Percentiles rank a stretch among this genome's conserved stretches.
These are phyloP conservation scores for Andinoacara biseriatus DNA, from an alignment of 2,113 vertebrate genomes.

Conservation along the genomic window DNA sequence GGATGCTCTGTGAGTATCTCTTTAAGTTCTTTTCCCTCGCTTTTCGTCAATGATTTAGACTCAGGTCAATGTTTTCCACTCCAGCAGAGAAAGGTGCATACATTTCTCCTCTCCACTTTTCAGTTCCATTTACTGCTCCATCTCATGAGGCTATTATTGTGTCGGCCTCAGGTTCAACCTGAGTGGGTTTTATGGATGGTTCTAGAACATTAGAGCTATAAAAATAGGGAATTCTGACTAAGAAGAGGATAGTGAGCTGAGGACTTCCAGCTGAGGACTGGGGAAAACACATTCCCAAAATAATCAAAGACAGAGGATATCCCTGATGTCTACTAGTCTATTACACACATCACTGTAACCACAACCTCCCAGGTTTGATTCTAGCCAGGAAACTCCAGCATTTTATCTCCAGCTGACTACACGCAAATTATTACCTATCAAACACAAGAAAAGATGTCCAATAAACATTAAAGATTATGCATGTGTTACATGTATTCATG, in stretches of 20 bases:
- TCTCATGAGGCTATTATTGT: constrained; percentile 63
- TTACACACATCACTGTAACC: background rate
- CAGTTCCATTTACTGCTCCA: constrained; percentile 61
- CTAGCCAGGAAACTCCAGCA: background rate
- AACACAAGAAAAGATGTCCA: background rate
- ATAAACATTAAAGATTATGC: background rate
- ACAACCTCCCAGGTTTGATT: background rate
- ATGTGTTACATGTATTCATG: background rate
- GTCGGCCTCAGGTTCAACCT: constrained; percentile 54
- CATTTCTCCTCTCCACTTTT: constrained; percentile 42
- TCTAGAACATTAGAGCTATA: constrained; percentile 46
- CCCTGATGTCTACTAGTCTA: background rate
- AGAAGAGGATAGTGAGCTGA: constrained; percentile 24
- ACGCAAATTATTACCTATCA: background rate
- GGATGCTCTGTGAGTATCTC: constrained; percentile 18
- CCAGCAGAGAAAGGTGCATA: constrained; percentile 56
- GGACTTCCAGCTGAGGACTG: constrained; percentile 10
- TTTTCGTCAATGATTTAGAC: constrained; percentile 65
- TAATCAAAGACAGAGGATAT: background rate
- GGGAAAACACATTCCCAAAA: constrained; percentile 22
- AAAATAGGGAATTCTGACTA: constrained; percentile 38
- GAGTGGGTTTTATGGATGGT: constrained; percentile 57
- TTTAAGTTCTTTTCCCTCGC: constrained; percentile 25
- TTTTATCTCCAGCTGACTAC: background rate
- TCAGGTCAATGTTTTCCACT: constrained; percentile 58